Base-by-base conservation (phyloP, 2,888 invertebrate genomes). In the Xestia sexstrigata region DNA sequence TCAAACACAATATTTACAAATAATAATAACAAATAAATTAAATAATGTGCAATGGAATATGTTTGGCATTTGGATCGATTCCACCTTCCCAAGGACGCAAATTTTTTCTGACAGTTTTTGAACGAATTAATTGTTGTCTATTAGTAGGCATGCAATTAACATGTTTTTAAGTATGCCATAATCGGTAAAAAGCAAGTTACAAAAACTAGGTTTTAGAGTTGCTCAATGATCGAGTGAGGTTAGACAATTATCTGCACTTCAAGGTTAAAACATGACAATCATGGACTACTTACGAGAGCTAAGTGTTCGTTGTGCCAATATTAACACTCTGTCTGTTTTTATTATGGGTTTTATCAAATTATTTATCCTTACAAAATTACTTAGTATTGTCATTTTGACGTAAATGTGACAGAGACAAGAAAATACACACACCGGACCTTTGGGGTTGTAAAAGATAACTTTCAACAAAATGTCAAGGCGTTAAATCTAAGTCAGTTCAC, bases 331-430 rank as follows among this genome's bases (percentile, higher is more conserved):
- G 79, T 94, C 92, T 13, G 87, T 79, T 74, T 89, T 88, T 87
- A 88, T 91, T 47, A 91, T 35, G 58, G 94, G 91, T 88, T 93
- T 94, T 85, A 93, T 62, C 75, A 94, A 92, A 91, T 92, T 93
- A 92, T 92, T 93, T 86, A 94, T 86, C 90, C 91, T 93, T 83
- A 93, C 82, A 87, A 96, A 93, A 94, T 94, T 96, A 90, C 92
- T 91, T 78, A 96, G 91, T 90, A 96, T 94, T 96, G 96, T 95
- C 96, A 96, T 96, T 93, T 95, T 96, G 96, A 96, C 96, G 92
- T 94, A 79, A 67, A 84, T 75, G 84, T 91, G 95, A 94, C 95
- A 95, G 95, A 92, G 93, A 94, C 93, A 93, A 90, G 79, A 83
- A 83, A 87, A 90, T 88, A 88, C 82, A 86, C 83, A 82, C 80